These are phyloP conservation scores for Trididemnum nubilum DNA, from an alignment of 23 tunicate genomes.

Conservation along the genomic window DNA sequence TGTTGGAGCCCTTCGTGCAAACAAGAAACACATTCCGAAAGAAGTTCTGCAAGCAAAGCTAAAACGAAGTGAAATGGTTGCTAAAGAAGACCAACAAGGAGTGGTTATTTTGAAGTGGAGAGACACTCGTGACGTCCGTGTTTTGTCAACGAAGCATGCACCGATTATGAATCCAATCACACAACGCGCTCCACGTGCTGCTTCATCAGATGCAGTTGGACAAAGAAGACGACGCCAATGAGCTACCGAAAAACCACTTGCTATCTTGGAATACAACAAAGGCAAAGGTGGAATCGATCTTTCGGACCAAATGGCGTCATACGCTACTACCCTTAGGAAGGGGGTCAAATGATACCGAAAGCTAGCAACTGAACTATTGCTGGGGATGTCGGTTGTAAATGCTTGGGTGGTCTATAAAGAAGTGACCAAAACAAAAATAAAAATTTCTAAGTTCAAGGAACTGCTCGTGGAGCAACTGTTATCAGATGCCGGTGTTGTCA, in stretches of 20 bases:
- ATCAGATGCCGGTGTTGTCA: too few relatives aligned
- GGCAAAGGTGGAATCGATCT: conserved; percentile 43
- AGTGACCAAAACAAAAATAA: too few relatives aligned
- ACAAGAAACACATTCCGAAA: conserved; percentile 16
- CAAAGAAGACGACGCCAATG: conserved; percentile 23
- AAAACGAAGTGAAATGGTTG: conserved; percentile 41
- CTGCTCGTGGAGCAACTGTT: too few relatives aligned
- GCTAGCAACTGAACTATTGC: too few relatives aligned
- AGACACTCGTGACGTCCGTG: conserved; percentile 35
- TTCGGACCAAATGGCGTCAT: conserved; percentile 40
- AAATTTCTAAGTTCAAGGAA: too few relatives aligned
- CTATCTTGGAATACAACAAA: conserved; percentile 33
- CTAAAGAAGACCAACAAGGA: conserved; percentile 39
- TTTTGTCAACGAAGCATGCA: conserved; percentile 36
- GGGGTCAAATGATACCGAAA: too few relatives aligned
- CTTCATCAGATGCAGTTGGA: conserved; percentile 20
- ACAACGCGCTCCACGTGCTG: conserved; percentile 10
- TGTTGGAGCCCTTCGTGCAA: conserved; percentile 39
- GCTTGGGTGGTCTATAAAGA: too few relatives aligned
- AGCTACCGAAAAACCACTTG: conserved; percentile 30
- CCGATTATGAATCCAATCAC: conserved; percentile 19
- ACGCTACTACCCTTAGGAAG: too few relatives aligned
- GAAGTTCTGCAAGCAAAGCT: conserved; percentile 32
- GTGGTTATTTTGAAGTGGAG: conserved; percentile 35
- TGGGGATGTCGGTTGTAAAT: too few relatives aligned